Base-by-base conservation (phyloP, 2,888 invertebrate species). In the Arctia plantaginis region DNA sequence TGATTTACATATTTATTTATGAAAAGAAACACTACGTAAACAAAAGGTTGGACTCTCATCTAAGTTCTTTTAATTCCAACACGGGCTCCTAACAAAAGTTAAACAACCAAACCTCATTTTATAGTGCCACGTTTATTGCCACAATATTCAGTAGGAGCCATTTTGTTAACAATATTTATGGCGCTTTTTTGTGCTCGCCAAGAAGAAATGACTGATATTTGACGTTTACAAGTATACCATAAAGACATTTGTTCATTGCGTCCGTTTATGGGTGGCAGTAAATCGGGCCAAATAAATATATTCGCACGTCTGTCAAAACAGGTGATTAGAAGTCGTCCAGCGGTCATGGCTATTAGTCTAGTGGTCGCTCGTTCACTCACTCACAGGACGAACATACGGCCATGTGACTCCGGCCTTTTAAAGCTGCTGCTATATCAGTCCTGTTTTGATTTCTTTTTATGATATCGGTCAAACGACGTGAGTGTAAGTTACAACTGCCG, bases 131-230 rank as follows among this genome's bases (percentile, higher is more conserved):
- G 90, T 95, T 94, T 94, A 94, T 93, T 90, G 90, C 91, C 89
- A 89, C 92, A 93, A 93, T 94, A 94, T 94, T 94, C 94, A 94
- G 95, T 94, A 95, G 95, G 93, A 93, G 91, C 90, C 91, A 92
- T 93, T 94, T 93, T 93, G 94, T 95, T 94, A 92, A 91, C 89
- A 91, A 93, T 93, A 95, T 95, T 95, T 95, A 95, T 93, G 94
- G 90, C 90, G 85, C 51, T 92, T 93, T 94, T 94, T 94, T 94
- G 93, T 93, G 86, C 77, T 86, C 80, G 81, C 87, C 86, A 85
- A 85, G 85, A 88, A 90, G 92, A 93, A 93, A 93, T 93, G 91
- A 93, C 90, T 91, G 92, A 94, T 93, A 93, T 93, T 93, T 90
- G 94, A 93, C 93, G 91, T 93, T 93, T 93, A 94, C 94, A 94